phyloP scores from a whole-genome alignment of 2,888 invertebrate genomes.

The Drosophila pseudotalamancana region DNA sequence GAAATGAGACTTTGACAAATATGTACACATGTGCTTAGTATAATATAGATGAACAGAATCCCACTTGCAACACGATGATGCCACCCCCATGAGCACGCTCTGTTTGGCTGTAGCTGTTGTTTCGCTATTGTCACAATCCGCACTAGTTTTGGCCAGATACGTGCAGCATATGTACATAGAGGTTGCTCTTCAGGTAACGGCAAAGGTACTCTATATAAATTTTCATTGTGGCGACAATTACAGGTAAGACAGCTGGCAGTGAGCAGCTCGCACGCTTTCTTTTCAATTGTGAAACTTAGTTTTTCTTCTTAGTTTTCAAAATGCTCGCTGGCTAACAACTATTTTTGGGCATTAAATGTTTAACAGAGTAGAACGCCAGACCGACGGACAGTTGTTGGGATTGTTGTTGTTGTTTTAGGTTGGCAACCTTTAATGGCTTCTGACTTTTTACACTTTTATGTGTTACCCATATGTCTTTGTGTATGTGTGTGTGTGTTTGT shows the following conservation, averaged over 20 bases:
- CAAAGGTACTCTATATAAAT: slow-evolving; percentile 20
- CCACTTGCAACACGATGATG: slow-evolving; percentile 6
- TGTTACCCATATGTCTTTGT: slow-evolving; percentile 42
- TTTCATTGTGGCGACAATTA: slow-evolving; percentile 39
- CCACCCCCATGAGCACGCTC: slow-evolving; percentile 25
- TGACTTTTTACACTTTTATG: slow-evolving; percentile 72
- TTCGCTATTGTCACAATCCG: neutral
- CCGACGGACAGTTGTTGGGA: slow-evolving; percentile 27
- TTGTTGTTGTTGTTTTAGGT: slow-evolving; percentile 46
- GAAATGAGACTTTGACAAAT: slow-evolving; percentile 4
- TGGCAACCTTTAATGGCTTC: slow-evolving; percentile 72
- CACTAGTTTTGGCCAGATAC: neutral
- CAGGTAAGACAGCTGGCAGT: slow-evolving; percentile 31
- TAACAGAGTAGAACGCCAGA: slow-evolving; percentile 72
- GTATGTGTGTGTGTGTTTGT: slow-evolving; percentile 15
- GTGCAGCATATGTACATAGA: neutral
- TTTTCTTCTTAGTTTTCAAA: slow-evolving; percentile 34
- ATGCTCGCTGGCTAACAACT: slow-evolving; percentile 31
- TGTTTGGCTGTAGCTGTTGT: slow-evolving; percentile 15
- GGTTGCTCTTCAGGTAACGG: slow-evolving; percentile 2
- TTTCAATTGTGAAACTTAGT: slow-evolving; percentile 54
- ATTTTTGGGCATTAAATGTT: slow-evolving; percentile 68
- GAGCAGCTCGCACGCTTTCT: slow-evolving; percentile 70
- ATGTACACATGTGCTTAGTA: neutral
- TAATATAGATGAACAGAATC: neutral